Base-by-base conservation (phyloP, 2,113 vertebrate species). In the Ammospiza nelsoni region DNA sequence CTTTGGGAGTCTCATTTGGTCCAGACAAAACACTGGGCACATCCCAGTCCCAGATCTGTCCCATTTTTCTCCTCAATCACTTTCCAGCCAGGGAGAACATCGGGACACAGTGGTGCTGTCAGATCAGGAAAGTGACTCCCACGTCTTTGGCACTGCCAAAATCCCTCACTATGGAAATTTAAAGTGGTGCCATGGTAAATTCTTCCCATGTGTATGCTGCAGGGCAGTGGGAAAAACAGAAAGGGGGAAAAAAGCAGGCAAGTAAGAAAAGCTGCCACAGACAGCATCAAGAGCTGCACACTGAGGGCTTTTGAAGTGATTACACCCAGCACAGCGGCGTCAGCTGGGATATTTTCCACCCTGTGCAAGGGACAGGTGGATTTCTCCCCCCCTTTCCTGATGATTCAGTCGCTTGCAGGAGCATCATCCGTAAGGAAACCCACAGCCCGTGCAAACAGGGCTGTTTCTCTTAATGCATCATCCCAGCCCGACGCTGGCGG, bases 51-150 rank as follows among this genome's bases (percentile, higher is more conserved):
- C 52, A 65, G 65, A 84, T 35, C 62, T 24, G 4, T 37, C 68
- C 62, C 0, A 0, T 20, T 92, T 55, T 39, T 13, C 57, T 73
- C 43, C 43, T 57, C 31, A 20, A 0, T n/a, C 2, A 0, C 57
- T 71, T 52, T n/a, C 48, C 73, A 66, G 3, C 0, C 0, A 0
- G 43, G 54, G 12, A 68, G 12, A 89, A 22, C 9, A 2, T 16
- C 0, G 0, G 75, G 66, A 90, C 11, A 9, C 59, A 18, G 73
- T 0, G 0, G 5, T 9, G 54, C 55, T 31, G 46, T 18, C 0
- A 0, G 66, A 71, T 33, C 27, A 4, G 44, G 48, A 52, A 8
- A 81, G 48, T 1, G 1, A 74, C 27, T 77, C 35, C 1, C 17
- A 1, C 49, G 9, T 20, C 66, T 33, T 6, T 22, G 15, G 4